These are phyloP conservation scores for Halichoeres trimaculatus DNA, from an alignment of 2,113 vertebrate species.

Conservation along the genomic window DNA sequence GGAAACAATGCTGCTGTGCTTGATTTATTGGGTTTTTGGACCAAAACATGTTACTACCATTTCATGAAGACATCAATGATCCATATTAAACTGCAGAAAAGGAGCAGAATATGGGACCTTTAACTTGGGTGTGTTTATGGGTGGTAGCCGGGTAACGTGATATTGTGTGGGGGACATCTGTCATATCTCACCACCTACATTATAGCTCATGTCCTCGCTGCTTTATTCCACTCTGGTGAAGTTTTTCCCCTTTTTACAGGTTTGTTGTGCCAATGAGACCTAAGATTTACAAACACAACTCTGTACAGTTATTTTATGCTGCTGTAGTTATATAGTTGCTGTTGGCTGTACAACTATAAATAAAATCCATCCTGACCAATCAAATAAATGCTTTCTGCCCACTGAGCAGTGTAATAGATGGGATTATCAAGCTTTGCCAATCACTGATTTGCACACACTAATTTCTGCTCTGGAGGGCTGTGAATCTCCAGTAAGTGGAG, in stretches of 20 bases:
- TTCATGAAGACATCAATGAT: too few relatives aligned
- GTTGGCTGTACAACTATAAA: slow-evolving; percentile 47
- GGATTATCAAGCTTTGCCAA: slow-evolving; percentile 60
- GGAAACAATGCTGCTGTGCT: too few relatives aligned
- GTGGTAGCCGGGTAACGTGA: too few relatives aligned
- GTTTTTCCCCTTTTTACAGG: not conserved
- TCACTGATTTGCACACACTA: slow-evolving; percentile 40
- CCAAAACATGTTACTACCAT: too few relatives aligned
- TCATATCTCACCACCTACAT: too few relatives aligned
- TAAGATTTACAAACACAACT: not conserved
- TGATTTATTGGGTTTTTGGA: too few relatives aligned
- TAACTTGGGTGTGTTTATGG: too few relatives aligned
- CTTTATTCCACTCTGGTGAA: not conserved
- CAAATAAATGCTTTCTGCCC: slow-evolving; percentile 52
- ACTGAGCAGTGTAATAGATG: slow-evolving; percentile 59
- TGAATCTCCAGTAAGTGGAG: slow-evolving; percentile 34
- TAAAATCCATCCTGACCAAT: slow-evolving; percentile 54
- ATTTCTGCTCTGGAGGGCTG: slow-evolving; percentile 32
- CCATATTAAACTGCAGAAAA: too few relatives aligned
- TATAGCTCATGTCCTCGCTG: too few relatives aligned
- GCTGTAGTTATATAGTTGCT: slow-evolving; percentile 23
- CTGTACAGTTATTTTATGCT: not conserved
- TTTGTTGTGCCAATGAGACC: not conserved
- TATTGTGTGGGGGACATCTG: too few relatives aligned
- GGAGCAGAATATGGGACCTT: too few relatives aligned